Base-by-base conservation (phyloP, 30 jellyfish, hydroid and myxozoan genomes). In the Aurelia aurita complex sp. Pacific region DNA sequence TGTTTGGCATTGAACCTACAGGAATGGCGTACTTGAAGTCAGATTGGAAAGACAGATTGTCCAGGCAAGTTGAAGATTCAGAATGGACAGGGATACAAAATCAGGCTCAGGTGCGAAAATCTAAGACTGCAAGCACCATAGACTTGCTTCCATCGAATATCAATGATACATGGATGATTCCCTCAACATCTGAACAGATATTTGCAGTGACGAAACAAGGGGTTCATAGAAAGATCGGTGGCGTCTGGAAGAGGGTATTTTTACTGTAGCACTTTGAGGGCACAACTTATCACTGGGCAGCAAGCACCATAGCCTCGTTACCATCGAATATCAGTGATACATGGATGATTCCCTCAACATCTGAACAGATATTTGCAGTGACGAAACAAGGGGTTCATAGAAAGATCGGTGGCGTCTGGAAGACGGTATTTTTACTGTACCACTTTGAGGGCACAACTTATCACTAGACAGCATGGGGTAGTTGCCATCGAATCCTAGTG, bases 211-310 rank as follows among this genome's bases (percentile, higher is more conserved):
- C 88, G 19, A 63, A 40, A 1, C 53, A 46, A 15, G 88, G 79
- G 10, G 35, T 78, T 52, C n/a, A 50, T 42, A 61, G 51, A 50
- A 36, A 64, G 54, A 3, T 35, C 0, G 9, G 7, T 36, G 69
- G 88, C 2, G 52, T 13, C 42, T 78, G 88, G 88, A 35, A 76
- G 64, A 52, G 81, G 23, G 68, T 63, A 1, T 63, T 46, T 46
- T 46, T 14, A 46, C 8, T 46, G 2, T 46, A 6, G 57, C 57
- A 46, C 1, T 46, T 46, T 46, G 11, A 6, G 57, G 8, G 57
- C 57, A 46, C 6, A 3, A 5, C 6, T 9, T 46, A 1, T 46
- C 8, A 14, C 57, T 9, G 14, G 15, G 5, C 14, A 46, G 57
- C 15, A 5, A 14, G 57, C 57, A 46, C 2, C 8, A 9, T 4